A percentile compares a stretch with the other conserved stretches of the same genome.
Evolutionary conservation across 2,888 invertebrate species (phyloP).

Genomic region (Microctonus aethiopoides): DNA sequence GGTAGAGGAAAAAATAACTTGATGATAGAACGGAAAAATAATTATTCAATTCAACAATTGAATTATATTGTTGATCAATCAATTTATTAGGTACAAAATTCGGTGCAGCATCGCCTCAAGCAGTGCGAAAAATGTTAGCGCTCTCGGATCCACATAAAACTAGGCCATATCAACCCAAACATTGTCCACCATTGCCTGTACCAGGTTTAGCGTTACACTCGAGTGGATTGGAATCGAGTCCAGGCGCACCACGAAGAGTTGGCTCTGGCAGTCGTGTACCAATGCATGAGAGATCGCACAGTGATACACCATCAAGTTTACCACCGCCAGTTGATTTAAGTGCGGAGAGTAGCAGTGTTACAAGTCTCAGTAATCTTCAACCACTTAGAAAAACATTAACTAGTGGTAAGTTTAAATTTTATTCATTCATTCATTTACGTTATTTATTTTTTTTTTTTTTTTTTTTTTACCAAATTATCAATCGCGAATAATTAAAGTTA

Average conservation of each 20-base stretch:
- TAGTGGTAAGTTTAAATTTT: conserved; percentile 70
- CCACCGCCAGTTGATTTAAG: conserved; percentile 87
- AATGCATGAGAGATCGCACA: conserved; percentile 90
- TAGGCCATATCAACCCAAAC: conserved; percentile 86
- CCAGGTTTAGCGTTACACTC: conserved; percentile 71
- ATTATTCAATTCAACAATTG: neutral
- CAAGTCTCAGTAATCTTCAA: conserved; percentile 86
- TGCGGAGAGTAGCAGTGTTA: conserved; percentile 95
- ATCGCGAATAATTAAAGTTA: neutral
- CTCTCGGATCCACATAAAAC: conserved; percentile 90
- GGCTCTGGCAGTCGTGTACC: conserved; percentile 71
- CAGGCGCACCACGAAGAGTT: conserved; percentile 69
- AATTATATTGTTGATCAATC: neutral
- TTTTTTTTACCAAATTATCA: conserved; percentile 15
- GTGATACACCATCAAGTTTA: conserved; percentile 86
- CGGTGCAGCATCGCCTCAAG: conserved; percentile 95
- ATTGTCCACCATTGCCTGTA: conserved; percentile 73
- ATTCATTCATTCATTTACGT: conserved; percentile 18
- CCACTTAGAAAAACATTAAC: conserved; percentile 85
- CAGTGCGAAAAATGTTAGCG: conserved; percentile 93
- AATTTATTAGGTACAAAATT: conserved; percentile 62
- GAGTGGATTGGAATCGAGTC: conserved; percentile 69
- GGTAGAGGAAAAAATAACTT: conserved; percentile 42
- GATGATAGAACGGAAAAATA: neutral
- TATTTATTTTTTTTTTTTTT: conserved; percentile 18